Base-by-base conservation (phyloP, 2,113 vertebrate genomes). In the Nycticebus coucang region DNA sequence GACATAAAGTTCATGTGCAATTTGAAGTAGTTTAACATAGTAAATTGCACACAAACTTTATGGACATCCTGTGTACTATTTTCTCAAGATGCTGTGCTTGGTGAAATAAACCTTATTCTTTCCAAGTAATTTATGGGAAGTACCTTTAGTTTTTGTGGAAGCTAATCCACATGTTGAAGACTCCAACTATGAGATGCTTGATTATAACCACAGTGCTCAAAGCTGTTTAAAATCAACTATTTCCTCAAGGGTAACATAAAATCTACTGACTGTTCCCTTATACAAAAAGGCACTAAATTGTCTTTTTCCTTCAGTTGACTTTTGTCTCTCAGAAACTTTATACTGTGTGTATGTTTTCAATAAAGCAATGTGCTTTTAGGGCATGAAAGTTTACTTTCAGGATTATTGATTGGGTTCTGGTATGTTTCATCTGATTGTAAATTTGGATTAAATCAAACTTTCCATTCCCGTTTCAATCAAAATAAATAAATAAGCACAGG, bases 141-240 rank as follows among this genome's bases (percentile, higher is more conserved):
- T 72, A 28, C 15, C 79, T 88, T 82, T 1, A 86, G 14, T 85
- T 35, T 92, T 82, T 95, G n/a, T 62, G 80, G 24, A 84, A 72
- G 77, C 33, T 85, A 91, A 93, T 75, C n/a, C 71, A 85, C 89
- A 92, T 97, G 91, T 90, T 93, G 55, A 89, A 81, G 77, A 35
- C 77, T 90, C n/a, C 50, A 90, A 53, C 33, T 82, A 12, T 30
- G 95, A 62, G 41, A 55, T 96, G 19, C 83, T 89, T 93, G 28
- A 62, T 89, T 82, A 30, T 95, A 88, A 97, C 24, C 71, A 68
- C 21, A 93, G 50, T 14, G 10, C 72, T 69, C 77, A 57, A 79
- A 81, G 78, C 21, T 78, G 22, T 91, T 96, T 80, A 77, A 85
- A 94, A 86, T 94, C 68, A 78, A 72, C 22, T 24, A 53, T 79